Evolutionary conservation across 2,888 invertebrate species (phyloP), one percentile per base, ranked within the genome.

Genomic region (Camptogramma bilineatum): DNA sequence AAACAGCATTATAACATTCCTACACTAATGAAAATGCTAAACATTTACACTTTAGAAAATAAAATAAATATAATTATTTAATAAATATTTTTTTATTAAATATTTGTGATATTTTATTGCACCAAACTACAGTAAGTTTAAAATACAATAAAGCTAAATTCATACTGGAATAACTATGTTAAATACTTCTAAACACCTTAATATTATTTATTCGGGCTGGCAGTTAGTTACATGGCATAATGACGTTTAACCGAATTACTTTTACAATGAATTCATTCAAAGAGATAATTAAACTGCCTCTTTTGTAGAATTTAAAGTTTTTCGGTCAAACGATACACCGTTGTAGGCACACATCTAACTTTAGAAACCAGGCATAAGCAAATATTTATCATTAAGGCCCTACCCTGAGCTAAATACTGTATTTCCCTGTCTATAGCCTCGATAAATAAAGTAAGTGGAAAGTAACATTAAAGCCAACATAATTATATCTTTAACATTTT

Each of bases 1-100:
- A 24, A 57, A 57, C 17, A 50, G 19, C 31, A 34, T 56, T 47
- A 44, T 17, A 44, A 44, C 44, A 44, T 42, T 44, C 2, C 44
- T 44, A 42, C 44, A 13, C 8, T 39, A 39, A 39, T 39, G 0
- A 13, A 13, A 39, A 28, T 28, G 28, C 28, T 28, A 28, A 28
- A 28, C 4, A 28, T 28, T 5, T 39, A 13, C 13, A 39, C 13
- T 10, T 10, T 13, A 39, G 10, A 39, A 39, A 39, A 39, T 13
- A 13, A 39, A 39, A 39, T 13, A 39, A 39, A 13, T 1, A 39
- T 39, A 39, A 13, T 5, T 3, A 13, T 39, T 39, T 39, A 2
- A 24, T 4, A 28, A 28, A 3, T 13, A 13, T 13, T 10, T 13
- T 10, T 2, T 10, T 34, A 28, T 1, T 8, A 28, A 4, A 28